Base-by-base conservation (phyloP, 2,113 vertebrate genomes). In the Otolemur garnettii region DNA sequence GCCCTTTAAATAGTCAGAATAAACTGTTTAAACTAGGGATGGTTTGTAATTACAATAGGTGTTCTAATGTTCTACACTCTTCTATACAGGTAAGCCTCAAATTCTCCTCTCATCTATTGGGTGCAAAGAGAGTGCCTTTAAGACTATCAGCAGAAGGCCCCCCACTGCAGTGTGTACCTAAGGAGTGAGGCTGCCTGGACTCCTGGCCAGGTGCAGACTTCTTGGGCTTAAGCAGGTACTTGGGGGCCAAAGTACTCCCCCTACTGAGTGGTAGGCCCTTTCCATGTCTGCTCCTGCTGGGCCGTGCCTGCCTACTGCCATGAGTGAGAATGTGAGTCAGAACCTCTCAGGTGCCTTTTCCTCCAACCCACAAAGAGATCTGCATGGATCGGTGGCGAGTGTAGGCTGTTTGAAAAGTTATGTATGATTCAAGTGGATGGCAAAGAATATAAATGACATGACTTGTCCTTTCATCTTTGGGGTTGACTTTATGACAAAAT, bases 371-470 rank as follows among this genome's bases (percentile, higher is more conserved):
- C 96, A 86, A 8, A 83, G 80, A 53, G 57, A 93, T 88, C 42
- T 87, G 11, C 91, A 71, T 12, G 33, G 92, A 78, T 96, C 77
- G 68, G 71, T 45, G 59, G 7, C 15, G 57, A 86, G 53, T 81
- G 83, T 94, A 83, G 83, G 93, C 74, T 96, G 90, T 53, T 80
- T 79, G 74, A 79, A 93, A 93, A 94, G 68, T 87, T 87, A 6
- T 42, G 50, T 64, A 57, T 93, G 96, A 96, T 96, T 96, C 89
- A 93, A 94, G 87, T 17, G 81, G 64, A 69, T 94, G 79, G 93
- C 93, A 97, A 97, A 88, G 74, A 95, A 80, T 62, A 13, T 50
- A 94, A 95, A 85, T 95, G 87, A 93, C 84, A 92, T 66, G 87
- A 94, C 90, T 88, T 92, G 60, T 93, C 64, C 55, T 91, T 85